A percentile compares a stretch with the other conserved stretches of the same genome.
These are phyloP conservation scores for Coleophora flavipennella DNA, from an alignment of 2,888 invertebrate genomes.

Conservation along the genomic window DNA sequence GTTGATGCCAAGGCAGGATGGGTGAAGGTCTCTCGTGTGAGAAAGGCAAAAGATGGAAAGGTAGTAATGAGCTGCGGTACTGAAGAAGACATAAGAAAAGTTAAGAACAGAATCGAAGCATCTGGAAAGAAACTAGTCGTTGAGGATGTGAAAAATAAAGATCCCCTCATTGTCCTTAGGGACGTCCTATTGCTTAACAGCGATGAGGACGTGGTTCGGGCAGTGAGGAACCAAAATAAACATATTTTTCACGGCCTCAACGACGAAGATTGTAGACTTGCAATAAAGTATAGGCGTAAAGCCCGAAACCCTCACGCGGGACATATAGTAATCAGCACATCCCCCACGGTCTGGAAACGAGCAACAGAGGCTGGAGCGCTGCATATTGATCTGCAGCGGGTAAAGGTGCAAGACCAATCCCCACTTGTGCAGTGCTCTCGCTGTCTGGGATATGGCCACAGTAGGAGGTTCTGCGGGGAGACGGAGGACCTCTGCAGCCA, in stretches of 20 bases:
- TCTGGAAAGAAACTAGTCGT: neutral
- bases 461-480: neutral
- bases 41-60: conserved; percentile 12
- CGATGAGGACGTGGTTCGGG: neutral
- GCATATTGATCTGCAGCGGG: conserved; percentile 14
- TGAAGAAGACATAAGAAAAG: neutral
- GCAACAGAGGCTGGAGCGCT: conserved; percentile 6
- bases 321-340: neutral
- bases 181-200: neutral
- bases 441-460: neutral
- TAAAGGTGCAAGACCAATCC: conserved; percentile 11
- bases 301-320: neutral
- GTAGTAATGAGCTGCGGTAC: conserved; percentile 7
- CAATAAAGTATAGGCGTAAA: neutral
- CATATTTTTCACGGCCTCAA: neutral
- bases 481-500: neutral
- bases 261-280: neutral
- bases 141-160: conserved; percentile 6
- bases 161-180: conserved; percentile 6
- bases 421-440: conserved; percentile 12
- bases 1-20: conserved; percentile 6
- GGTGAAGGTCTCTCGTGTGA: conserved; percentile 6
- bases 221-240: neutral
- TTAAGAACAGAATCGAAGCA: neutral
- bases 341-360: conserved; percentile 7